Conservation (phyloP, 2,797 vertebrate genomes). For the Pteronotus mesoamericanus region DNA sequence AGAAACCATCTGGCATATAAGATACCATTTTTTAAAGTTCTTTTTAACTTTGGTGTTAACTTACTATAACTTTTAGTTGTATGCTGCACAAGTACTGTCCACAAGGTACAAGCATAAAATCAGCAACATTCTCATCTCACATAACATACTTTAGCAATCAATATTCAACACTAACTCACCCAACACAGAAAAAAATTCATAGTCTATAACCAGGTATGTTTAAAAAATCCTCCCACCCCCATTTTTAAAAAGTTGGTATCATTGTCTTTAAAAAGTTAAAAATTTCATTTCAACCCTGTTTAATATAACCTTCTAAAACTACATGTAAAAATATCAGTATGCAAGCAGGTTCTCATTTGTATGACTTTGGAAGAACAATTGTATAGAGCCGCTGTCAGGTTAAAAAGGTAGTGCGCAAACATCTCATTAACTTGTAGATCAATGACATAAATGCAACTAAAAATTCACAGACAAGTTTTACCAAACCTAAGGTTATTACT, state of each 20-base stretch:
- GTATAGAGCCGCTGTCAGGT: slow-evolving; percentile 56
- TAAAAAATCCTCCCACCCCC: not conserved
- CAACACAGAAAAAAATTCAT: slow-evolving; percentile 38
- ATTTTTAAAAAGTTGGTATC: not conserved
- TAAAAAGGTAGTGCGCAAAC: slow-evolving; percentile 61
- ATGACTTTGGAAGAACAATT: slow-evolving; percentile 50
- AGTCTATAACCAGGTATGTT: slow-evolving; percentile 3
- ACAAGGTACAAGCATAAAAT: slow-evolving; percentile 10
- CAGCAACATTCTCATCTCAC: not conserved
- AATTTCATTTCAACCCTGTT: slow-evolving; percentile 60
- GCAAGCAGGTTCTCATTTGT: slow-evolving; percentile 58
- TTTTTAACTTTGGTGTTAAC: not conserved
- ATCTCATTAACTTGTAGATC: slow-evolving; percentile 77
- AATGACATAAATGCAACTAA: slow-evolving; percentile 66
- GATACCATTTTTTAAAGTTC: not conserved
- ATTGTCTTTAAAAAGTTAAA: slow-evolving; percentile 57
- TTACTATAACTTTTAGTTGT: slow-evolving; percentile 8
- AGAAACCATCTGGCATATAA: not conserved
- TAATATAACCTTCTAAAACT: slow-evolving; percentile 62
- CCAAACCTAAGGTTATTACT: slow-evolving; percentile 71
- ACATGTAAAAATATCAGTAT: slow-evolving; percentile 51
- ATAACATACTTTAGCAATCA: not conserved
- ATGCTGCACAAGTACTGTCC: slow-evolving; percentile 8
- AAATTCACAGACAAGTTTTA: slow-evolving; percentile 75
- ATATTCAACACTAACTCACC: not conserved